These are phyloP conservation scores for Sebastes kiyomatsui DNA, from an alignment of 2,797 vertebrate species.

Conservation along the genomic window DNA sequence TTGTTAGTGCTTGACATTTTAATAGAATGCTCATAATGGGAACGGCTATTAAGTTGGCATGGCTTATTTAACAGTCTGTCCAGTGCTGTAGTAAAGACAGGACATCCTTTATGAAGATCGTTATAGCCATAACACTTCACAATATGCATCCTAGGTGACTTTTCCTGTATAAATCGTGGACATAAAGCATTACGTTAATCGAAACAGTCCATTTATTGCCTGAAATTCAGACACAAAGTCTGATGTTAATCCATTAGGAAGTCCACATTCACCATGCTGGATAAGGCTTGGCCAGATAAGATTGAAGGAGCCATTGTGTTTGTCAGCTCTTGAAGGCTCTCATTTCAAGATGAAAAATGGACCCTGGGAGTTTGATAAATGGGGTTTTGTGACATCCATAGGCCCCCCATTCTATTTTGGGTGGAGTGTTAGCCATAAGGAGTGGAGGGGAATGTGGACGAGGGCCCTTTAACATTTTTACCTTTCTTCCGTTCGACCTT, in stretches of 20 bases:
- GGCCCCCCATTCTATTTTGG: constrained; percentile 83
- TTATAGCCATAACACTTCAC: constrained; percentile 40
- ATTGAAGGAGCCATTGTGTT: constrained; percentile 87
- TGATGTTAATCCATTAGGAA: constrained; percentile 77
- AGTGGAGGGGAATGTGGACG: constrained; percentile 74
- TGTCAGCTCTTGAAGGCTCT: constrained; percentile 85
- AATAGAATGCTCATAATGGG: constrained; percentile 23
- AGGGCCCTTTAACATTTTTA: constrained; percentile 83
- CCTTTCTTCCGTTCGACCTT: constrained; percentile 87
- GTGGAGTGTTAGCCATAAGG: constrained; percentile 77
- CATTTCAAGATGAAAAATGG: constrained; percentile 89
- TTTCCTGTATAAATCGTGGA: constrained; percentile 48
- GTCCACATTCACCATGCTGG: constrained; percentile 65
- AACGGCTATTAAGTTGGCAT: constrained; percentile 13
- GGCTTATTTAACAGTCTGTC: constrained; percentile 39
- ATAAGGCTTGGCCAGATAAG: constrained; percentile 78
- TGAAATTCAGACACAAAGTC: constrained; percentile 67
- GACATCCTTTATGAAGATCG: constrained; percentile 16
- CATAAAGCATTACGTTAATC: constrained; percentile 52
- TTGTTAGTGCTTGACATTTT: constrained; percentile 44
- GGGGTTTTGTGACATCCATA: constrained; percentile 83
- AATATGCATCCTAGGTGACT: constrained; percentile 39
- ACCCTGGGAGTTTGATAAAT: constrained; percentile 87
- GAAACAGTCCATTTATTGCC: constrained; percentile 55
- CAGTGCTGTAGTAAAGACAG: constrained; percentile 19